These are phyloP conservation scores for Mugil cephalus DNA, from an alignment of 2,113 vertebrate species.

Conservation along the genomic window DNA sequence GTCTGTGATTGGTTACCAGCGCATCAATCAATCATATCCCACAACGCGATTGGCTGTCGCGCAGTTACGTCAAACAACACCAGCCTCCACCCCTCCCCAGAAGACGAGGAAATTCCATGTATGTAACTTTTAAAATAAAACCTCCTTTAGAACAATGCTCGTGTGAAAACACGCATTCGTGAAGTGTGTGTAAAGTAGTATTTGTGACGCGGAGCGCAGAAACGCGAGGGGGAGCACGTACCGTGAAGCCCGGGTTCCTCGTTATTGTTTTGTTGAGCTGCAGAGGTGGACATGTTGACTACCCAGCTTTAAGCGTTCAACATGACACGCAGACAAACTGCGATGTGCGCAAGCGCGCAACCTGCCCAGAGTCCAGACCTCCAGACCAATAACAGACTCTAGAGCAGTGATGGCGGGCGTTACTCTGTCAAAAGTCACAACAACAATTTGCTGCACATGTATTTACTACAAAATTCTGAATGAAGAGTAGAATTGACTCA, in stretches of 20 bases:
- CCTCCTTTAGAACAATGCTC: constrained; percentile 7
- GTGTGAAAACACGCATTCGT: not conserved
- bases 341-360: constrained; percentile 64
- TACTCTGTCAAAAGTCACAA: not conserved
- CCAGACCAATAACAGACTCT: not conserved
- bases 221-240: constrained; percentile 53
- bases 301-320: constrained; percentile 72
- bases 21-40: constrained; percentile 63
- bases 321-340: constrained; percentile 62
- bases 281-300: constrained; percentile 85
- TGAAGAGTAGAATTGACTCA: too few relatives aligned
- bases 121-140: constrained; percentile 73
- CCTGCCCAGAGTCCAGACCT: constrained; percentile 9
- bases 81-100: constrained; percentile 57
- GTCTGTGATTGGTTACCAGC: constrained; percentile 55
- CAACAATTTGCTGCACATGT: not conserved
- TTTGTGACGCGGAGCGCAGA: not conserved
- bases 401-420: not conserved
- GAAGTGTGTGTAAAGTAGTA: fast-evolving
- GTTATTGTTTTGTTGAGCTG: constrained; percentile 84
- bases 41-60: constrained; percentile 57
- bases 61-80: constrained; percentile 41
- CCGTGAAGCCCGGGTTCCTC: constrained; percentile 84
- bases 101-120: constrained; percentile 77
- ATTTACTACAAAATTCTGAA: not conserved